A percentile compares a stretch with the other conserved stretches of the same genome.
Evolutionary conservation across 2,113 vertebrate genomes (phyloP).

Genomic region (Halcyon malimbica): DNA sequence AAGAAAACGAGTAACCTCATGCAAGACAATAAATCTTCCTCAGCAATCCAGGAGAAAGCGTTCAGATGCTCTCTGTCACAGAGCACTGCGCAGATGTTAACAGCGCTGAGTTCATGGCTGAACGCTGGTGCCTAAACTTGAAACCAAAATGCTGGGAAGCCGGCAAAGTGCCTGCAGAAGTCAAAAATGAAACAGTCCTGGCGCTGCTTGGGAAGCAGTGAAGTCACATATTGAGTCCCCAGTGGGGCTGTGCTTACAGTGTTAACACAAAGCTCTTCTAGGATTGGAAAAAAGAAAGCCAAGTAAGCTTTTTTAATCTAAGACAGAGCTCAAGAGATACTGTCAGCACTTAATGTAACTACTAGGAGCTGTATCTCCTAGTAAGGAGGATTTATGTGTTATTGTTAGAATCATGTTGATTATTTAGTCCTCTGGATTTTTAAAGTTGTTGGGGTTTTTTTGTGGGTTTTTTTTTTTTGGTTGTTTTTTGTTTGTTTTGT

Average conservation of each 20-base stretch:
- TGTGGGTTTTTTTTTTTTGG: not conserved
- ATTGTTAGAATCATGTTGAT: not conserved
- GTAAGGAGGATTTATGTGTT: not conserved
- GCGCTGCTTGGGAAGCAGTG: not conserved
- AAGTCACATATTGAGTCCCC: not conserved
- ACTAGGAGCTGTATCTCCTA: not conserved
- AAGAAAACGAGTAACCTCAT: not conserved
- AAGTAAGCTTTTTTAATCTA: not conserved
- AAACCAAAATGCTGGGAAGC: not conserved
- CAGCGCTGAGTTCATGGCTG: not conserved
- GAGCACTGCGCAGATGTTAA: not conserved
- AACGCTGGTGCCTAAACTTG: not conserved
- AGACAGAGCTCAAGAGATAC: not conserved
- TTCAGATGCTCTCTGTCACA: not conserved
- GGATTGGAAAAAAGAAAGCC: not conserved
- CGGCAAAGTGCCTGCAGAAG: not conserved
- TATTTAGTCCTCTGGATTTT: not conserved
- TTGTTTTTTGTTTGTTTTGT: no score
- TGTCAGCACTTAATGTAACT: not conserved
- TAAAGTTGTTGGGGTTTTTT: not conserved
- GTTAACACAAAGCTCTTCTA: not conserved
- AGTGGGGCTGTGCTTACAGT: not conserved
- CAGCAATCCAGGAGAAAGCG: fast-evolving
- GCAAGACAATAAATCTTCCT: not conserved
- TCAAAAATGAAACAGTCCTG: not conserved